These are phyloP conservation scores for Apoda limacodes DNA, from an alignment of 2,888 invertebrate genomes.

Conservation along the genomic window DNA sequence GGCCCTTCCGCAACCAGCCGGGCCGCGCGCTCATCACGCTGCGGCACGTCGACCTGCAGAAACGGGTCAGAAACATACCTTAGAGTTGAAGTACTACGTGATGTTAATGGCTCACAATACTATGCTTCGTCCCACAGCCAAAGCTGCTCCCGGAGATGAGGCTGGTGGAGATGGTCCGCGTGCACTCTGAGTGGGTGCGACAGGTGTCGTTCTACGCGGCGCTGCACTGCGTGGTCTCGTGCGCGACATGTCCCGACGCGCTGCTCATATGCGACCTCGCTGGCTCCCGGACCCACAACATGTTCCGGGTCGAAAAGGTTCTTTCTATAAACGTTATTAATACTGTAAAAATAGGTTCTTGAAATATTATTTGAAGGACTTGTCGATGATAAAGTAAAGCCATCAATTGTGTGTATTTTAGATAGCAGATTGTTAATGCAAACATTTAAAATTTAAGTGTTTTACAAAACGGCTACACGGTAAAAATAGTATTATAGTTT, in stretches of 20 bases:
- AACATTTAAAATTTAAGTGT: no score
- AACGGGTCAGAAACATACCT: slow-evolving; percentile 33
- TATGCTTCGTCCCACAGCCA: slow-evolving; percentile 8
- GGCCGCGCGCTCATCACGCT: slow-evolving; percentile 70
- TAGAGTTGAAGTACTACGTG: not conserved
- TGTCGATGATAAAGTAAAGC: no score
- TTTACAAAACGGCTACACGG: no score
- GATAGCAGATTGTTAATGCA: no score
- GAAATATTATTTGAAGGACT: no score
- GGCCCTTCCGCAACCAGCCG: slow-evolving; percentile 78
- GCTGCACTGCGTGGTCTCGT: slow-evolving; percentile 77
- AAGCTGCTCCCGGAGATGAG: slow-evolving; percentile 50
- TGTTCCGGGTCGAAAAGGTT: slow-evolving; percentile 69
- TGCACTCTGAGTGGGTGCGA: slow-evolving; percentile 77
- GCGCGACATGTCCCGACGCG: slow-evolving; percentile 71
- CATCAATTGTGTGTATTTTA: no score
- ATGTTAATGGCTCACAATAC: not conserved
- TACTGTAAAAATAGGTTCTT: no score
- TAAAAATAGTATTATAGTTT: no score
- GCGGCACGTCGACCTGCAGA: slow-evolving; percentile 68
- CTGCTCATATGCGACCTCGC: slow-evolving; percentile 73
- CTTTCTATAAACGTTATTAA: no score
- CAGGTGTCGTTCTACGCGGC: slow-evolving; percentile 77
- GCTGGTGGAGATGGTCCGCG: slow-evolving; percentile 63
- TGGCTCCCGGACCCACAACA: slow-evolving; percentile 64